phyloP scores from a whole-genome alignment of 2,113 vertebrate species.

The Bolborhynchus lineola region DNA sequence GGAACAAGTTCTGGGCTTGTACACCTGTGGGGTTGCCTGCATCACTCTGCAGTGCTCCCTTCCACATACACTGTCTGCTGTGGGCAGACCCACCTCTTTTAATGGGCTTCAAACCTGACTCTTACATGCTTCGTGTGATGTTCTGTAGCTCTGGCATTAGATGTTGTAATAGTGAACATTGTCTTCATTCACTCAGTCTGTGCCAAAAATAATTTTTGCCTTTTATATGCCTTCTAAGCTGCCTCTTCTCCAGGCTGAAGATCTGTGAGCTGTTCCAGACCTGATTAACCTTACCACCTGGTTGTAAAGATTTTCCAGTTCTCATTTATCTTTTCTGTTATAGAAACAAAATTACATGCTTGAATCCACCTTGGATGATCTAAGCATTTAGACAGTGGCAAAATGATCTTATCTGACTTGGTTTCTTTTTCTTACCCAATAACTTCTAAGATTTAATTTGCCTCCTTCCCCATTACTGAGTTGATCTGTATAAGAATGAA shows the following conservation, averaged over 20 bases:
- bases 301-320: neutral
- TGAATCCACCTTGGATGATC: neutral
- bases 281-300: neutral
- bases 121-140: accelerated
- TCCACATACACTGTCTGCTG: neutral
- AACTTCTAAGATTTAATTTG: neutral
- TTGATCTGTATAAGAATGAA: neutral
- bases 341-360: neutral
- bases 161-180: neutral
- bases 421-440: neutral
- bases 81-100: neutral
- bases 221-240: neutral
- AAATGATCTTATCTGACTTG: neutral
- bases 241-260: neutral
- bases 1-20: neutral
- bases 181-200: neutral
- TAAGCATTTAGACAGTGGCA: neutral
- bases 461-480: neutral
- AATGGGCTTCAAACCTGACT: neutral
- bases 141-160: neutral
- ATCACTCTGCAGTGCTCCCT: neutral
- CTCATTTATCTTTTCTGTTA: neutral
- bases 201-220: neutral
- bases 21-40: neutral
- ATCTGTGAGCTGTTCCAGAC: neutral